Conservation (phyloP, 2,797 vertebrate genomes). For the Furcifer pardalis region DNA sequence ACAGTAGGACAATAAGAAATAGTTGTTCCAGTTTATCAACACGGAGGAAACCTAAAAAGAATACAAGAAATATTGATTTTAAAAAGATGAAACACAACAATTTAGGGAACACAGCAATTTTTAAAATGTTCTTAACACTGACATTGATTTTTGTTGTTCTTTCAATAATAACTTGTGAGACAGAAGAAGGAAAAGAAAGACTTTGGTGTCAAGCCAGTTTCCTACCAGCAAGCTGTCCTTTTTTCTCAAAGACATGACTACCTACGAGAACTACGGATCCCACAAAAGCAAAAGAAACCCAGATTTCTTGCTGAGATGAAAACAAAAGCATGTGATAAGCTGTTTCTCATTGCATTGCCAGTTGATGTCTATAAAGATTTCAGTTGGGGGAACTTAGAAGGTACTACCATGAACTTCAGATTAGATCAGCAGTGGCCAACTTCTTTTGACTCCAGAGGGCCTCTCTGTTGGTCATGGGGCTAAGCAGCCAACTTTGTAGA, state of each 20-base stretch:
- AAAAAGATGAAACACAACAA: neutral
- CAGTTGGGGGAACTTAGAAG: neutral
- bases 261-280: conserved; percentile 8
- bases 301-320: neutral
- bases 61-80: neutral
- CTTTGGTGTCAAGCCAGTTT: conserved; percentile 38
- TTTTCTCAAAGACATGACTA: conserved; percentile 6
- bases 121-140: conserved; percentile 18
- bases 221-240: conserved; percentile 40
- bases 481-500: neutral
- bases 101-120: neutral
- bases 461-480: neutral
- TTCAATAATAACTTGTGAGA: conserved; percentile 19
- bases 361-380: neutral
- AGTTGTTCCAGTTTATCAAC: conserved; percentile 16
- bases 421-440: neutral
- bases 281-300: conserved; percentile 31
- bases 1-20: neutral
- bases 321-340: too few relatives aligned
- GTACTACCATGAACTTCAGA: neutral
- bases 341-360: too few relatives aligned
- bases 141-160: neutral
- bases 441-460: neutral
- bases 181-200: conserved; percentile 29
- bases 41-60: conserved; percentile 26